A percentile compares a stretch with the other conserved stretches of the same genome.
Conservation (phyloP, 2,113 vertebrate species). For the Nycticorax nycticorax region DNA sequence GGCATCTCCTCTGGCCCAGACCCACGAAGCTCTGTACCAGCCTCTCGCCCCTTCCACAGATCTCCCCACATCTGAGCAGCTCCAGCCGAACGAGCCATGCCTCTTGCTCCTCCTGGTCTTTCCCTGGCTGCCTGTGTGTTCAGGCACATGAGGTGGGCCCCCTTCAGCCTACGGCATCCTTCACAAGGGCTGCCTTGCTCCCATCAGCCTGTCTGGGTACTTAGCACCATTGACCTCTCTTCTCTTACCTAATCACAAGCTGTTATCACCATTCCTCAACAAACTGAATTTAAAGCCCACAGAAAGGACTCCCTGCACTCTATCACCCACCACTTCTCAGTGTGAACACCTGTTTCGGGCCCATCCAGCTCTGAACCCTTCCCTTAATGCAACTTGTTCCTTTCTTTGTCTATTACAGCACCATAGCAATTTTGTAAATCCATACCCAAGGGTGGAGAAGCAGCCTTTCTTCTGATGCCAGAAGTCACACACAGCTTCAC, state of each 20-base stretch:
- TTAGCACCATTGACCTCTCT: background rate
- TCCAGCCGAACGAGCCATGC: rapidly evolving
- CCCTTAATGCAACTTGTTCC: background rate
- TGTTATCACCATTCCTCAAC: background rate
- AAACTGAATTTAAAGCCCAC: background rate
- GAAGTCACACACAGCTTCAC: background rate
- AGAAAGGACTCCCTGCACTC: background rate
- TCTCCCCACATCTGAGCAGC: rapidly evolving
- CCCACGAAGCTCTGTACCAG: background rate
- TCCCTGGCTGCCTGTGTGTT: background rate
- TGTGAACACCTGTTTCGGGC: background rate
- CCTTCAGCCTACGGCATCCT: background rate
- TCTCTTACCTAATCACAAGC: background rate
- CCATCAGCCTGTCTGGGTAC: background rate
- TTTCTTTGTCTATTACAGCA: background rate
- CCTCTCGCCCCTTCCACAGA: background rate
- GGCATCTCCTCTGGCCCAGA: background rate
- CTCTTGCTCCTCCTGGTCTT: background rate
- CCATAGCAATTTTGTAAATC: background rate
- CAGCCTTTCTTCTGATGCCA: background rate
- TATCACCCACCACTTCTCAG: background rate
- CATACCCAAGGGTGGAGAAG: background rate
- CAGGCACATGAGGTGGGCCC: background rate
- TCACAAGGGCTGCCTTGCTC: background rate
- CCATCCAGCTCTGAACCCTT: background rate